Evolutionary conservation across 92 coral and sea anemone genomes (phyloP).

Genomic region (Phenganax marumi): DNA sequence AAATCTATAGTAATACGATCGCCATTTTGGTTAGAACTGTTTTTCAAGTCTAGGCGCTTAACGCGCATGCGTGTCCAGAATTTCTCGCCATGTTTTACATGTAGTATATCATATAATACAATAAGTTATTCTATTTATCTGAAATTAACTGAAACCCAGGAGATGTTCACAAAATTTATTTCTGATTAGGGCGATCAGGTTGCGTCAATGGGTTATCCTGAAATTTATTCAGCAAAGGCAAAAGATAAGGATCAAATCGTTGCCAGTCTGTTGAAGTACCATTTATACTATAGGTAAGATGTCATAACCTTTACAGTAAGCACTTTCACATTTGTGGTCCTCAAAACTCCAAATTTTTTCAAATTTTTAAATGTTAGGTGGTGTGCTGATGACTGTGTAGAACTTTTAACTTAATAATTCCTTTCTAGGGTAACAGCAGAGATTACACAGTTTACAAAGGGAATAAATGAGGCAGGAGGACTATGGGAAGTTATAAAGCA

Average conservation of each 20-base stretch:
- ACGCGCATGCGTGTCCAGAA: conserved; percentile 14
- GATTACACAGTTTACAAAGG: conserved; percentile 36
- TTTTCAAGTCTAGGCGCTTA: background rate
- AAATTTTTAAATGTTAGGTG: too few species aligned
- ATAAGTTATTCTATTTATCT: background rate
- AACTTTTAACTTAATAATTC: background rate
- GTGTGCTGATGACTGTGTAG: background rate
- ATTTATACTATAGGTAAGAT: background rate
- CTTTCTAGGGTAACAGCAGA: conserved; percentile 41
- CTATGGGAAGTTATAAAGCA: conserved; percentile 19
- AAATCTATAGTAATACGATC: background rate
- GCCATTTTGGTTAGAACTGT: background rate
- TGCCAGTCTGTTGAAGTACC: background rate
- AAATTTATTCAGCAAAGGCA: background rate
- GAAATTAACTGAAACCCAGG: background rate
- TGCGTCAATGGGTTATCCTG: background rate
- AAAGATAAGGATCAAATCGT: conserved; percentile 1
- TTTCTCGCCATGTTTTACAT: conserved; percentile 7
- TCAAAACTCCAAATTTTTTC: too few species aligned
- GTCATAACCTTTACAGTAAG: background rate
- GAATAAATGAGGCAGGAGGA: conserved; percentile 35
- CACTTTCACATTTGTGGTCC: too few species aligned
- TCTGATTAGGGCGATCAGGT: background rate
- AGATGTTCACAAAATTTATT: background rate
- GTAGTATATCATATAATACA: background rate